Percentiles rank a stretch among this genome's conserved stretches.
These are phyloP conservation scores for Leuciscus waleckii DNA, from an alignment of 2,797 vertebrate species.

Conservation along the genomic window DNA sequence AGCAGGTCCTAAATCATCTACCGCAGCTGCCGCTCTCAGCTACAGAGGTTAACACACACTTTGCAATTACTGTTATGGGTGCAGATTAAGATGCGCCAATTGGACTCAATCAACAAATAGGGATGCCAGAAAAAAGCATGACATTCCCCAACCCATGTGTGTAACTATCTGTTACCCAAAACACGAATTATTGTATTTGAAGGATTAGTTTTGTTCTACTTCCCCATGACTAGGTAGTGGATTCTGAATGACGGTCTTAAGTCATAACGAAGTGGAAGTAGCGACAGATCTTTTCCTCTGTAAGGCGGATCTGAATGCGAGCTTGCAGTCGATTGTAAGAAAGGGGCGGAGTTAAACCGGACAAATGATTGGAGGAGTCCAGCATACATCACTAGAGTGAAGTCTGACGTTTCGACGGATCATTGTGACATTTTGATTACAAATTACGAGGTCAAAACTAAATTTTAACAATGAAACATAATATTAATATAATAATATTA, in stretches of 20 bases:
- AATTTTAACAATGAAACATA: neutral
- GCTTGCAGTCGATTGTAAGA: neutral
- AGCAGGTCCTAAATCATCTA: constrained; percentile 24
- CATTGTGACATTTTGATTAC: neutral
- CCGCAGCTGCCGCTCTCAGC: constrained; percentile 9
- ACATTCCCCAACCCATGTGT: neutral
- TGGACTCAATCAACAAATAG: constrained; percentile 32
- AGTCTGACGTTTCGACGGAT: neutral
- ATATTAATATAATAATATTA: too few relatives aligned
- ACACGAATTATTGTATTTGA: neutral
- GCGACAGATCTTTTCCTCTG: neutral
- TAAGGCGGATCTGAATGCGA: neutral
- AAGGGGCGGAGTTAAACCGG: neutral
- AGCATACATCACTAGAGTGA: neutral
- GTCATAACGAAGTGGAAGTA: neutral
- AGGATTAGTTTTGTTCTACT: neutral
- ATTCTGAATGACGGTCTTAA: neutral
- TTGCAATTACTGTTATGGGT: neutral
- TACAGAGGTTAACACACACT: neutral
- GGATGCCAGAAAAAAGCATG: constrained; percentile 13
- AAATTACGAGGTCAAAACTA: neutral
- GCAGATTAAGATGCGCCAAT: constrained; percentile 53
- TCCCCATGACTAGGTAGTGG: neutral
- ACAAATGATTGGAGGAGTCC: neutral
- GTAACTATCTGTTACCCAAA: neutral